These are phyloP conservation scores for Chymomyza procnemis DNA, from an alignment of 2,888 invertebrate genomes.

Conservation along the genomic window DNA sequence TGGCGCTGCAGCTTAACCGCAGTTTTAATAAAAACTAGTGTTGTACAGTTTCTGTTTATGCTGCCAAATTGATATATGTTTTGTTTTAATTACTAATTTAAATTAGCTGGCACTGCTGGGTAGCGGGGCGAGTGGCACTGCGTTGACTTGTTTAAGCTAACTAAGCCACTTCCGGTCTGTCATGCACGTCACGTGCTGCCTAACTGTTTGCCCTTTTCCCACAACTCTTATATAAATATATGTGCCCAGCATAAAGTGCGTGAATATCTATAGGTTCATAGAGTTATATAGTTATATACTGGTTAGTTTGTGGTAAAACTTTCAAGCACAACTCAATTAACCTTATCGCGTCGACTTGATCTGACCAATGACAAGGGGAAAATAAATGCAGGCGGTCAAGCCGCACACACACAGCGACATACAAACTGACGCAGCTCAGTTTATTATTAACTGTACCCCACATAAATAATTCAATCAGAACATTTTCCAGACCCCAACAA, in stretches of 20 bases:
- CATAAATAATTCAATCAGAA: constrained; percentile 58
- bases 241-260: not conserved
- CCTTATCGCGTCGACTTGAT: not conserved
- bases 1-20: constrained; percentile 2
- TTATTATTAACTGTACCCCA: constrained; percentile 15
- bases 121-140: too few species aligned
- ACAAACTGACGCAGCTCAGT: constrained; percentile 26
- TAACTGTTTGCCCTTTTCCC: not conserved
- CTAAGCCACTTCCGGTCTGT: constrained; percentile 14
- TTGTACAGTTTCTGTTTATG: constrained; percentile 35
- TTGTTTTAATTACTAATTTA: constrained; percentile 49
- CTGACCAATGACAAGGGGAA: not conserved
- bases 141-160: constrained; percentile 23
- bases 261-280: not conserved
- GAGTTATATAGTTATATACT: not conserved
- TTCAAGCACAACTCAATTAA: constrained; percentile 17
- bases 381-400: not conserved
- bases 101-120: constrained; percentile 19
- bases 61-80: constrained; percentile 58
- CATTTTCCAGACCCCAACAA: constrained; percentile 36
- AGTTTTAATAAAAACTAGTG: not conserved
- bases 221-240: not conserved
- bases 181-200: constrained; percentile 33
- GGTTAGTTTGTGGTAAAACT: not conserved
- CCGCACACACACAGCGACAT: constrained; percentile 2